Conservation (phyloP, 2,888 invertebrate genomes). For the Polydrusus cervinus region DNA sequence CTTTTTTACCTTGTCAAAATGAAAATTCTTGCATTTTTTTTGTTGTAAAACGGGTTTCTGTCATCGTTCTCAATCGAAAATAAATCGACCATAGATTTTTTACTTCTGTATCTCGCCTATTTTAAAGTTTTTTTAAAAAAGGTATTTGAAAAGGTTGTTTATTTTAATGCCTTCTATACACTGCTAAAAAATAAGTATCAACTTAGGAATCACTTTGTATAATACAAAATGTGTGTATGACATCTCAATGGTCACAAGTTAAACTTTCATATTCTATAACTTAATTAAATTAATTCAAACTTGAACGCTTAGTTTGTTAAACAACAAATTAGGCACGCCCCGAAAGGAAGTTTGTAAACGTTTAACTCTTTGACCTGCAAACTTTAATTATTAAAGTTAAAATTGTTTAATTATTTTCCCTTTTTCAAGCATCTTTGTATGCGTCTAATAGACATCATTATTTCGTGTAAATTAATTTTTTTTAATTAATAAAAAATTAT, state of each 20-base stretch:
- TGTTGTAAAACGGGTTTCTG: no score
- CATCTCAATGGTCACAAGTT: neutral
- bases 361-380: neutral
- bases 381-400: neutral
- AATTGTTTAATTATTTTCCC: neutral
- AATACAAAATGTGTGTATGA: neutral
- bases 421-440: neutral
- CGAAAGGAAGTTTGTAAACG: neutral
- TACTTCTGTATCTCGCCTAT: no score
- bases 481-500: neutral
- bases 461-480: neutral
- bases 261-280: neutral
- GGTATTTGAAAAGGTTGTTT: no score
- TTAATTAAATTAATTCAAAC: neutral
- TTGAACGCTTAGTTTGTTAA: slow-evolving; percentile 2
- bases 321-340: neutral
- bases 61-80: no score
- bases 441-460: neutral
- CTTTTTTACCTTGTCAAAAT: no score
- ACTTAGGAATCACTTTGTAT: no score
- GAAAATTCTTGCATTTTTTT: no score
- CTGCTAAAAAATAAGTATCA: no score
- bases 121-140: no score
- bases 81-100: no score
- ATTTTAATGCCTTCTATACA: no score